phyloP scores from a whole-genome alignment of 2,888 invertebrate genomes.

The Colostygia pectinataria region DNA sequence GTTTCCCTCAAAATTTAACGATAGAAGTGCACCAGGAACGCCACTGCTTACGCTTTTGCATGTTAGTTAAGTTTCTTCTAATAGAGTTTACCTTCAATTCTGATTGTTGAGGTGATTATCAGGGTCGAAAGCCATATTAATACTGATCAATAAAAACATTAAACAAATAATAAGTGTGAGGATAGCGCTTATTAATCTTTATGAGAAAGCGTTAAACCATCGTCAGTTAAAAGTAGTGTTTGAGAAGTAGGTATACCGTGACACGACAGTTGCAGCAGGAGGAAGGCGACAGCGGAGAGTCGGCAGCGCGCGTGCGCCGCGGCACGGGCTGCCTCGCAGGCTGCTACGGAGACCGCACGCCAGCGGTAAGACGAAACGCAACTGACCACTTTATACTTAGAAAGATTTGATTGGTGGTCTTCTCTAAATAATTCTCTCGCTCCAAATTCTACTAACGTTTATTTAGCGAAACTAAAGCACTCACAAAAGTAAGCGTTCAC shows the following conservation, averaged over 20 bases:
- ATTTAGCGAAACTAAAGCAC: too few species aligned
- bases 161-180: not conserved
- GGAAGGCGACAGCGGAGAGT: conserved; percentile 79
- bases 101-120: not conserved
- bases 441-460: too few species aligned
- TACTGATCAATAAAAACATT: conserved; percentile 12
- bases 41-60: conserved; percentile 61
- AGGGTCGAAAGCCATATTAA: conserved; percentile 25
- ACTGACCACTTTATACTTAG: not conserved
- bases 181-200: conserved; percentile 1
- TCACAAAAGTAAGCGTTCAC: too few species aligned
- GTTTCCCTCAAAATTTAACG: conserved; percentile 16
- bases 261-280: conserved; percentile 77
- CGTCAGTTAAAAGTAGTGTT: conserved; percentile 19
- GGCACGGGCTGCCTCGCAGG: conserved; percentile 87
- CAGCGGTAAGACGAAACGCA: conserved; percentile 85
- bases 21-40: conserved; percentile 36
- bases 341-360: conserved; percentile 88
- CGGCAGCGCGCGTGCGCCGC: conserved; percentile 83
- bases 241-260: conserved; percentile 55
- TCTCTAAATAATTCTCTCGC: too few species aligned
- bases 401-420: not conserved
- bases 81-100: conserved; percentile 3
- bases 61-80: conserved; percentile 39
- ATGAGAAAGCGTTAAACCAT: conserved; percentile 19